Percentiles rank a stretch among this genome's conserved stretches.
Conservation (phyloP, 2,113 vertebrate genomes). For the Mobula hypostoma region DNA sequence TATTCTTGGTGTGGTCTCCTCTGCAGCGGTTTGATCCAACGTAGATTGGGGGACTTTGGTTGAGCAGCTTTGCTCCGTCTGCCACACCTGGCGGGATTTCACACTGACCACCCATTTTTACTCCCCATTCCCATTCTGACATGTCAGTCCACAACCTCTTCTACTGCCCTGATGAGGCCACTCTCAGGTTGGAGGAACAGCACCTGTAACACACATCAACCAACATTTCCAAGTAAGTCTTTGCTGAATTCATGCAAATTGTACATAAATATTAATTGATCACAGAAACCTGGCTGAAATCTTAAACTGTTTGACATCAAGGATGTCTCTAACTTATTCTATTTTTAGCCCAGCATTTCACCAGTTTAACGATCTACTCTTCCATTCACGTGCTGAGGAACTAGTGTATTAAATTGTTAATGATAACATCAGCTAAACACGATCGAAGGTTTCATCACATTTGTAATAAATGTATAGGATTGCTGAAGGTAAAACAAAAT, state of each 20-base stretch:
- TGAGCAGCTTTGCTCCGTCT: too few species aligned
- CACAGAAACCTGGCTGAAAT: neutral
- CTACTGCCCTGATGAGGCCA: too few species aligned
- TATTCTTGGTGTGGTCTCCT: too few species aligned
- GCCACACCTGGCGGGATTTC: too few species aligned
- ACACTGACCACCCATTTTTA: too few species aligned
- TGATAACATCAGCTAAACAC: neutral
- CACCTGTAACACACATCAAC: neutral
- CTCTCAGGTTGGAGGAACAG: too few species aligned
- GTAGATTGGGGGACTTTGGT: too few species aligned
- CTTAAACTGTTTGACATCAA: neutral
- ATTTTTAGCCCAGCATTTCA: neutral
- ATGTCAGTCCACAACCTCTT: too few species aligned
- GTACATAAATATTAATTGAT: neutral
- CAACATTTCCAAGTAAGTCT: neutral
- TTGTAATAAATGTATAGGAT: neutral
- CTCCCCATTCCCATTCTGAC: too few species aligned
- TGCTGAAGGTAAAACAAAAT: neutral
- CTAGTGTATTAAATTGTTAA: neutral
- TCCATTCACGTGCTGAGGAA: neutral
- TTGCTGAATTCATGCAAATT: neutral
- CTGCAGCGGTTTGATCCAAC: too few species aligned
- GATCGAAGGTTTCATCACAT: neutral
- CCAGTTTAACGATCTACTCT: neutral
- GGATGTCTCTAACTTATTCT: neutral